phyloP scores from a whole-genome alignment of 2,888 invertebrate species.

The Deroplatys truncata region DNA sequence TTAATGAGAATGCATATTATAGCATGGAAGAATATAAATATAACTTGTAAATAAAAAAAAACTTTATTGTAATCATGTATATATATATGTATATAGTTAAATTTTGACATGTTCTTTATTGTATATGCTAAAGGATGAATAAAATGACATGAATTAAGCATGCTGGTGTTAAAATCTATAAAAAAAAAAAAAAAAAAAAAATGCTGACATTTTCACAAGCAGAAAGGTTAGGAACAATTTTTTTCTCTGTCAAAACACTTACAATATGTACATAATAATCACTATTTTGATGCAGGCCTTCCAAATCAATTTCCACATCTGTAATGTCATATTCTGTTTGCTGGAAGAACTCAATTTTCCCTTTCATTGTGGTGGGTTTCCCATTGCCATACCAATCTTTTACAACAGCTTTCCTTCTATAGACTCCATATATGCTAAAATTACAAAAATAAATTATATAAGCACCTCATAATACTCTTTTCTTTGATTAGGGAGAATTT shows the following conservation, averaged over 20 bases:
- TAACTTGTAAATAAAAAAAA: too few species aligned
- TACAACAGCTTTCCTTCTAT: constrained; percentile 77
- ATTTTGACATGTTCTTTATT: too few species aligned
- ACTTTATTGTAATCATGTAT: too few species aligned
- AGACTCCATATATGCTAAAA: constrained; percentile 65
- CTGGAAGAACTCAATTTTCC: constrained; percentile 77
- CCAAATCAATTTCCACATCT: constrained; percentile 70
- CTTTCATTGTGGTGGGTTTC: constrained; percentile 57
- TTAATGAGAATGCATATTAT: too few species aligned
- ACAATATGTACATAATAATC: constrained; percentile 83
- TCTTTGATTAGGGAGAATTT: background rate
- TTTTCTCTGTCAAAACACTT: constrained; percentile 37
- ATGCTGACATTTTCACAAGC: too few species aligned
- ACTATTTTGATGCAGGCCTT: constrained; percentile 62
- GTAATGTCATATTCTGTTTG: constrained; percentile 82
- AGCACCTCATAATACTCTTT: background rate
- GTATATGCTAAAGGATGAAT: too few species aligned
- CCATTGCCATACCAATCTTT: constrained; percentile 88
- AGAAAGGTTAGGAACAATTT: too few species aligned
- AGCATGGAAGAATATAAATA: too few species aligned
- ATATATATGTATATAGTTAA: too few species aligned
- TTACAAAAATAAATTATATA: background rate
- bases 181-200: too few species aligned
- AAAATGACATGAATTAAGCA: too few species aligned
- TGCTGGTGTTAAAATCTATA: too few species aligned